Conservation (phyloP, 2,113 vertebrate species). For the chimpanzee (Pan troglodytes) region DNA sequence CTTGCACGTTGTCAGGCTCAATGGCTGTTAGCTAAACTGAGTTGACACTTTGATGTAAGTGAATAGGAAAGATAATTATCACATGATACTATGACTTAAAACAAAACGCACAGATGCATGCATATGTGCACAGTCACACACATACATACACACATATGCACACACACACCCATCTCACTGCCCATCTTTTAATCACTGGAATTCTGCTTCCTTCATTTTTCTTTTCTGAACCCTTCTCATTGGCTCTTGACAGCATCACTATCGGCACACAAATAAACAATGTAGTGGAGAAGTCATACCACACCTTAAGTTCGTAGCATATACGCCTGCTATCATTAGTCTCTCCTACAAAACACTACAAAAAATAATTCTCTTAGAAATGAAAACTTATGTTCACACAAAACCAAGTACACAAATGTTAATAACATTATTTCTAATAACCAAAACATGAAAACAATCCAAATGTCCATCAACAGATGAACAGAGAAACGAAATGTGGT, state of each 20-base stretch:
- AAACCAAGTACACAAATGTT: background rate
- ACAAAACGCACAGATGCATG: background rate
- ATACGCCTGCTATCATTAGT: background rate
- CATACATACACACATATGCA: background rate
- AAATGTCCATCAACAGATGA: background rate
- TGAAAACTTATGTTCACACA: background rate
- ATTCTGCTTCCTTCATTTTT: background rate
- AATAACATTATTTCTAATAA: background rate
- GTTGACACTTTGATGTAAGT: background rate
- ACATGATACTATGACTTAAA: background rate
- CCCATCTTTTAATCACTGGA: background rate
- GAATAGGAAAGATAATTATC: background rate
- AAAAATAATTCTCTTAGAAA: slow-evolving; percentile 14
- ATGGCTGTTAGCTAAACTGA: background rate
- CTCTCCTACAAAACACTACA: background rate
- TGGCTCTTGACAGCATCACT: background rate
- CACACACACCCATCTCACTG: background rate
- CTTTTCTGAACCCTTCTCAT: background rate
- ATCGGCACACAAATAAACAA: background rate
- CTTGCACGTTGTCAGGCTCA: background rate
- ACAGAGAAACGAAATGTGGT: background rate
- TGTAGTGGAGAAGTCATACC: background rate
- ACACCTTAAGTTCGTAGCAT: background rate
- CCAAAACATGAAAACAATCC: background rate
- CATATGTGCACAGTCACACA: background rate